Evolutionary conservation across 2,797 vertebrate genomes (phyloP), one percentile per base, ranked within the genome.

Genomic region (Todus mexicanus): DNA sequence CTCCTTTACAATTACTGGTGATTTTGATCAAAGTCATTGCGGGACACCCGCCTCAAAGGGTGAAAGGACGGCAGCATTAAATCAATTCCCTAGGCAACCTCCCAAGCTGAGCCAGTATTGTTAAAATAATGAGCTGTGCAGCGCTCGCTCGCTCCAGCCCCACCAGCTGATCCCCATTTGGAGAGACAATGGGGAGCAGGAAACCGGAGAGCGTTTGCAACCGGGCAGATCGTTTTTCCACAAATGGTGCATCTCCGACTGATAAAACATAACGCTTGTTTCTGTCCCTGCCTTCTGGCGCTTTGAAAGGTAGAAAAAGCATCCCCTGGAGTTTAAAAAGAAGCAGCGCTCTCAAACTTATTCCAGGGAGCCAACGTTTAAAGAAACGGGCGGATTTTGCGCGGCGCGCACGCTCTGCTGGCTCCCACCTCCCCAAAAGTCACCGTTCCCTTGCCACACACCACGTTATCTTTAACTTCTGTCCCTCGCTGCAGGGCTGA

Each of bases 91-190:
- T 60, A 91, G 94, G 94, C 96, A 96, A 94, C 95, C 96, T 96
- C 93, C 89, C 97, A 94, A 90, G 96, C 95, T 4, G 73, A 89
- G 92, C 38, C 63, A 31, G 90, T 84, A 95, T 97, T 97, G 97
- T 97, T 96, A 84, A 87, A 94, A 96, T 94, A 97, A 97, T 96
- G 96, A 97, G 96, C 80, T 95, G 95, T 94, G 84, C 92, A 92
- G 91, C 73, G 87, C 85, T 97, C 83, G 76, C 80, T 97, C 83
- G 76, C 80, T 91, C 93, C 92, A 88, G 92, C 90, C 50, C 87
- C 93, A 96, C 96, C 96, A 97, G 95, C 96, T 90, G 95, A 97
- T 96, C 78, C 94, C 92, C 90, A 21, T 73, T 94, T 91, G 87
- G 73, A 45, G 38, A 93, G 84, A 97, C 97, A 97, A 97, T 84